A percentile compares a stretch with the other conserved stretches of the same genome.
These are phyloP conservation scores for Spisula subtruncata DNA, from an alignment of 2,888 invertebrate genomes.

Conservation along the genomic window DNA sequence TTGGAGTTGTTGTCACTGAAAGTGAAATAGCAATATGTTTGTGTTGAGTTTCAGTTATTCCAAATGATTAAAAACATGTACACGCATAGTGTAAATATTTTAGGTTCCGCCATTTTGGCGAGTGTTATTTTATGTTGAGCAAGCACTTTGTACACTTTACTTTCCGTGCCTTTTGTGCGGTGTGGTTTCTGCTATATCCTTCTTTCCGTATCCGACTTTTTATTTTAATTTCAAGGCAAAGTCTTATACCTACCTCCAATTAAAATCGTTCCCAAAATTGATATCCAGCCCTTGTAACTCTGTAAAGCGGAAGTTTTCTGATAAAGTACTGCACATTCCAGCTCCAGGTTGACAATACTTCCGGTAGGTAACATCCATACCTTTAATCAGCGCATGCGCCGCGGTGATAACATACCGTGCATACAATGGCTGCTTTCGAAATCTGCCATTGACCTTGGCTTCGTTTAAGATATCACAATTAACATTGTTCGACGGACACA, in stretches of 20 bases:
- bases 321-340: conserved; percentile 7
- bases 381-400: conserved; percentile 58
- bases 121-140: too few relatives aligned
- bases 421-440: conserved; percentile 53
- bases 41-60: too few relatives aligned
- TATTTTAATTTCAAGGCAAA: too few relatives aligned
- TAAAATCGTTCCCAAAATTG: conserved; percentile 54
- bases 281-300: conserved; percentile 32
- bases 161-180: too few relatives aligned
- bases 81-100: too few relatives aligned
- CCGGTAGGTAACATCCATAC: background rate
- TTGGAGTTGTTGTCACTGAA: too few relatives aligned
- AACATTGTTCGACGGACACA: background rate
- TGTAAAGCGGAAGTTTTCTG: background rate
- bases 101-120: too few relatives aligned
- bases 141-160: too few relatives aligned
- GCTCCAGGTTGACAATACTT: background rate
- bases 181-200: too few relatives aligned
- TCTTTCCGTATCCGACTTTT: too few relatives aligned
- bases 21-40: too few relatives aligned
- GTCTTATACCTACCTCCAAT: conserved; percentile 37
- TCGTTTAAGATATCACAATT: conserved; percentile 41
- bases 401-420: conserved; percentile 67
- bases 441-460: background rate
- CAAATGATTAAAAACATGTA: too few relatives aligned